Conservation (phyloP, 2,888 invertebrate species). For the Athetis lepigone region DNA sequence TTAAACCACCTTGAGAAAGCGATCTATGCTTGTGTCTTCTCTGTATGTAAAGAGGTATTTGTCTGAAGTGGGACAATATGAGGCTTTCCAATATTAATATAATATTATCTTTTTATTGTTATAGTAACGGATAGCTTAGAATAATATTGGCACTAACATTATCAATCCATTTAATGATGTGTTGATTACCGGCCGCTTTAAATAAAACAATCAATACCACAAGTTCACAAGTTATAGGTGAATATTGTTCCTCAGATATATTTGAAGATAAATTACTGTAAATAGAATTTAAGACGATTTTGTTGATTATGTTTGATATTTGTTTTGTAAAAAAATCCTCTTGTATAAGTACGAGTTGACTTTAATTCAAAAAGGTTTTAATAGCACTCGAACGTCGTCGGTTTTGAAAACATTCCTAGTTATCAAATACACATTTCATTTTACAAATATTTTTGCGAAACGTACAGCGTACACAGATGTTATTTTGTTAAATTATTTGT, state of each 20-base stretch:
- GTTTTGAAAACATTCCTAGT: too few relatives aligned
- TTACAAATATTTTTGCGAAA: slow-evolving; percentile 7
- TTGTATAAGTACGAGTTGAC: too few relatives aligned
- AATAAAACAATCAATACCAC: background rate
- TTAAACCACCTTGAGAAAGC: too few relatives aligned
- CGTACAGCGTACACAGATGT: background rate
- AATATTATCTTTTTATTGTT: too few relatives aligned
- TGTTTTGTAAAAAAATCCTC: too few relatives aligned
- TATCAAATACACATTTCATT: background rate
- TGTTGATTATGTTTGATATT: too few relatives aligned
- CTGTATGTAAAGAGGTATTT: too few relatives aligned
- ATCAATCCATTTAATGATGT: background rate
- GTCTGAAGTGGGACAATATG: too few relatives aligned
- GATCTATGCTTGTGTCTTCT: too few relatives aligned
- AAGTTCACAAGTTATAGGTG: background rate
- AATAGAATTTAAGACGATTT: background rate
- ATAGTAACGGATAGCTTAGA: too few relatives aligned
- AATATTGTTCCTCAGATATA: background rate
- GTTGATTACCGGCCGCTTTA: background rate
- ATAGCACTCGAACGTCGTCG: too few relatives aligned
- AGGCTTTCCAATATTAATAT: too few relatives aligned
- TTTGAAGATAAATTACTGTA: background rate
- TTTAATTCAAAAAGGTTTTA: background rate
- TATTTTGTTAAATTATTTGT: slow-evolving; percentile 28
- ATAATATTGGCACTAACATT: background rate